Base-by-base conservation (phyloP, 2,888 invertebrate genomes). In the Conus canariensis region DNA sequence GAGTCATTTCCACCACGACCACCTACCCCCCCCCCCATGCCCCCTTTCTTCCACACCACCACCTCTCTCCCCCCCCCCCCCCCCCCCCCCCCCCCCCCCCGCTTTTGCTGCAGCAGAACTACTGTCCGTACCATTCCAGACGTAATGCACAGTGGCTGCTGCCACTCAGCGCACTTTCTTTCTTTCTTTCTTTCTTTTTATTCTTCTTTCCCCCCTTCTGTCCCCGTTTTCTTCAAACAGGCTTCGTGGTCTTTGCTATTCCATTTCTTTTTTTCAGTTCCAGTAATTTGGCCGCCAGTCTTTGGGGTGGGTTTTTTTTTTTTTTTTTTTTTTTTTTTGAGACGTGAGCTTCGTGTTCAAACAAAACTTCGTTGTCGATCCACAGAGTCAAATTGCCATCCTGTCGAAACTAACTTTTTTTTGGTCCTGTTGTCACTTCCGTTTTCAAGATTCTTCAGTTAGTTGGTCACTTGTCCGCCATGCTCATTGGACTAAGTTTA, bases 121-220 rank as follows among this genome's bases (percentile, higher is more conserved):
- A 64, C 60, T 3, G 60, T 64, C 60, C 25, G n/a, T n/a, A 74
- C n/a, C 25, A 74, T 19, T 74, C n/a, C 25, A 16, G 64, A n/a
- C 64, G 64, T 56, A 22, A 22, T 67, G 87, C 14, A n/a, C 67
- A 87, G 82, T 82, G 82, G 82, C 19, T 70, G 87, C 70, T 87
- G 67, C 87, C 45, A 7, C 14, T 59, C 19, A 45, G 6, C 45
- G 16, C 56, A 16, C 82, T 82, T 9, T 82, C 82, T 56, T 9
- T 56, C 82, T 82, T 8, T 14, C 22, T 58, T 14, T 56, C 58
- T 58, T 58, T 56, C 19, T 82, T 22, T 25, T 22, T 82, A 0
- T 16, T 22, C 1, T 7, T 56, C 58, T 82, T 58, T 58, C 6
- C 22, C 19, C 56, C 19, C 7, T 8, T 82, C 82, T 82, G 56